Evolutionary conservation across 1,140 invertebrate species (phyloP), one percentile per base, ranked within the genome.

Genomic region (Drosophila seguyi): DNA sequence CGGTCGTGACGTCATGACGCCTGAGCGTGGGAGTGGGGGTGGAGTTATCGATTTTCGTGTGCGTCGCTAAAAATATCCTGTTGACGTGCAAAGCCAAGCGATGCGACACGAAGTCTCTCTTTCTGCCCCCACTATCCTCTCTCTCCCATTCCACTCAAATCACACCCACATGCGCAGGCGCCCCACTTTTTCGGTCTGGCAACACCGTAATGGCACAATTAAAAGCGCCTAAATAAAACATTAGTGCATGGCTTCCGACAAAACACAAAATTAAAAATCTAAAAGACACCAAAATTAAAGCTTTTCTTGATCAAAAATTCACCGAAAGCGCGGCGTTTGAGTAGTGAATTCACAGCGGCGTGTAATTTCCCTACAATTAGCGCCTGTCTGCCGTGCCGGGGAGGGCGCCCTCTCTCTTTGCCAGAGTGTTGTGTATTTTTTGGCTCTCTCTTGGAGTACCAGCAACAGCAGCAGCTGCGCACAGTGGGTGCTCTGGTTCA

Each of bases 281-380:
- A 36, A 39, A 65, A 61, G 45, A 71, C 57, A 66, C 67, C 65
- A 63, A 55, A 79, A 52, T 44, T 31, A 16, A 48, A 48, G 47
- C 58, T 38, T 50, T 50, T 73, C 62, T 53, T 53, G 13, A 53
- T 20, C 3, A 34, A 53, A 22, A 53, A 36, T 53, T 8, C 16
- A 53, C 50, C 31, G 31, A n/a, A n/a, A 34, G n/a, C 27, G 48
- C 52, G 14, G 14, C 31, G 31, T 38, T 6, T 53, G 31, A 53
- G 52, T 38, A 38, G 52, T 38, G 18, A 55, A 62, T 57, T 82
- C 79, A 67, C 74, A 68, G 61, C 68, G 47, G 42, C 76, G 66
- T 73, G 77, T 88, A 84, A 87, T 87, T 87, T 87, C 85, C 84
- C 84, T 81, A 80, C 84, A 87, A 87, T 87, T 88, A 87, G 75